Evolutionary conservation across 2,888 invertebrate genomes (phyloP).

Genomic region (Fragum whitleyi): DNA sequence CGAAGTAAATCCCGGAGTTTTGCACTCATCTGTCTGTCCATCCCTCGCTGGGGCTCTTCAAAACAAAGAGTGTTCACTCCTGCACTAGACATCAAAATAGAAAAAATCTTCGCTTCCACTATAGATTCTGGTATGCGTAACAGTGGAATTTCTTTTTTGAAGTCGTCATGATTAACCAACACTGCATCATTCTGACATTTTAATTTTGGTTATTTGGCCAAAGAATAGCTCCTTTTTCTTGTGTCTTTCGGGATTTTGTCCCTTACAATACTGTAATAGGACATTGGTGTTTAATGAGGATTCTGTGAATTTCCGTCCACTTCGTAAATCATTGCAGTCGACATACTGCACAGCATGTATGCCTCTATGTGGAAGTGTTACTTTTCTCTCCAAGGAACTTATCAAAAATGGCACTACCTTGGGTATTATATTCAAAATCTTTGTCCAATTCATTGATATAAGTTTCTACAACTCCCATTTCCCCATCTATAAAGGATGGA

Average conservation of each 20-base stretch:
- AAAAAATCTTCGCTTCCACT: background rate
- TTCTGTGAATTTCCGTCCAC: no score
- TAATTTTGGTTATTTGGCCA: background rate
- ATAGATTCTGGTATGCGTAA: background rate
- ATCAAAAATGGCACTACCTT: background rate
- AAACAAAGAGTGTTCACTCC: background rate
- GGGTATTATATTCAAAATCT: background rate
- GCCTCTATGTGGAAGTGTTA: conserved; percentile 5
- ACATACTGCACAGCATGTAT: no score
- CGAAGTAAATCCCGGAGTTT: background rate
- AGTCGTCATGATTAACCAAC: background rate
- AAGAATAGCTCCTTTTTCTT: background rate
- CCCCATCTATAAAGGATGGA: no score
- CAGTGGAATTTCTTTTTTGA: background rate
- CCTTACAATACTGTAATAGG: background rate
- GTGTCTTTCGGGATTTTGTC: background rate
- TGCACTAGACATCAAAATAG: background rate
- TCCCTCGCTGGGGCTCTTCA: background rate
- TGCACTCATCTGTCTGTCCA: background rate
- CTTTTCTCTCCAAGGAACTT: background rate
- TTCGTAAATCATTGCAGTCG: no score
- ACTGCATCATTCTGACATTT: background rate
- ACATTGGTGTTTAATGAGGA: background rate
- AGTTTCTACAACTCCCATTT: background rate
- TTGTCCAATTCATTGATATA: background rate